phyloP scores from a whole-genome alignment of 2,888 invertebrate species.

The Aphodius granarius region DNA sequence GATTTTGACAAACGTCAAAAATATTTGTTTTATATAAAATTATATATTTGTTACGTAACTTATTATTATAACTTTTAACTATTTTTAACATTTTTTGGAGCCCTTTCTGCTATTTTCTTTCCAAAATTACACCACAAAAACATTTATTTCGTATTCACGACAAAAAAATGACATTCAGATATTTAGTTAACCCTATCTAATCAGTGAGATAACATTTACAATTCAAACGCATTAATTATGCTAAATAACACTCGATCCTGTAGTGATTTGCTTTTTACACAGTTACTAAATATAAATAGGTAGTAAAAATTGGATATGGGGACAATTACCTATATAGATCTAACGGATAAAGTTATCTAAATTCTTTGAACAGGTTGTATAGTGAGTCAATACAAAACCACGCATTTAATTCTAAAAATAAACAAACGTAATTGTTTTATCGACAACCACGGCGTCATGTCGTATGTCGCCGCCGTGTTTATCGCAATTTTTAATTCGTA shows the following conservation, averaged over 20 bases:
- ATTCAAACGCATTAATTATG: not conserved
- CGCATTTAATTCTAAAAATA: not conserved
- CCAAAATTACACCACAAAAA: too few relatives aligned
- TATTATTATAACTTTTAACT: too few relatives aligned
- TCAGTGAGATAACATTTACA: too few relatives aligned
- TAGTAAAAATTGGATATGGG: not conserved
- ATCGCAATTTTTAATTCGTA: not conserved
- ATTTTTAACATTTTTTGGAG: too few relatives aligned
- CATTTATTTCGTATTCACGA: too few relatives aligned
- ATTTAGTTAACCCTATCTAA: too few relatives aligned
- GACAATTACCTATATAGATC: not conserved
- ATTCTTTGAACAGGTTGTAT: not conserved
- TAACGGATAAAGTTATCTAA: not conserved
- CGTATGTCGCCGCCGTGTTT: not conserved
- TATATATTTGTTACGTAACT: too few relatives aligned
- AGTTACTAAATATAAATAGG: not conserved
- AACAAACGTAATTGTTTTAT: not conserved
- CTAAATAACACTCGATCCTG: not conserved
- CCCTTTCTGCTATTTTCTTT: too few relatives aligned
- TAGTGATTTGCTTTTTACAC: not conserved
- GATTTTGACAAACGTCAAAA: too few relatives aligned
- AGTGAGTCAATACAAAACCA: not conserved
- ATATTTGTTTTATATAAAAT: too few relatives aligned
- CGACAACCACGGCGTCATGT: not conserved
- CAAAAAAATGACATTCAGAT: too few relatives aligned